These are phyloP conservation scores for Ctenopoma kingsleyae DNA, from an alignment of 2,797 vertebrate species.

Conservation along the genomic window DNA sequence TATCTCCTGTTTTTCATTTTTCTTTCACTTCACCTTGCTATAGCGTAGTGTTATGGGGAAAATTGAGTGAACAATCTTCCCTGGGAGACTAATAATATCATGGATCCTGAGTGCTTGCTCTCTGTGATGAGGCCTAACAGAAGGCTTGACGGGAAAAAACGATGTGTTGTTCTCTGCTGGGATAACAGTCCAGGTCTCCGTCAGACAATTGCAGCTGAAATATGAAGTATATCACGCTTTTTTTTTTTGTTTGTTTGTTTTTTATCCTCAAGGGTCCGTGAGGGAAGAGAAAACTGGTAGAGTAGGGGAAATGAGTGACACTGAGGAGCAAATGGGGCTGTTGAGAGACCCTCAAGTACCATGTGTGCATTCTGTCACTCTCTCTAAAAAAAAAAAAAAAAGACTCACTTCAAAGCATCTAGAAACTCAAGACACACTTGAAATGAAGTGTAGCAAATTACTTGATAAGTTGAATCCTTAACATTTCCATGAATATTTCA, in stretches of 20 bases:
- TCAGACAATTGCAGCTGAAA: slow-evolving; percentile 66
- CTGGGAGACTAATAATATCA: slow-evolving; percentile 82
- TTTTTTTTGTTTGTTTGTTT: slow-evolving; percentile 41
- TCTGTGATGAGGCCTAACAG: slow-evolving; percentile 79
- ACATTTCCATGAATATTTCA: slow-evolving; percentile 66
- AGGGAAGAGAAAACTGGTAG: slow-evolving; percentile 50
- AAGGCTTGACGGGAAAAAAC: slow-evolving; percentile 83
- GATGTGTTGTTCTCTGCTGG: slow-evolving; percentile 80
- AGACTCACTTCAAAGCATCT: slow-evolving; percentile 60
- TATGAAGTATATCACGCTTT: slow-evolving; percentile 78
- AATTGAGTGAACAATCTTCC: slow-evolving; percentile 78
- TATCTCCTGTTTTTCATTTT: slow-evolving; percentile 31
- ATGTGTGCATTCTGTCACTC: slow-evolving; percentile 47
- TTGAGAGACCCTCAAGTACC: slow-evolving; percentile 56
- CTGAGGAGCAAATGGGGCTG: slow-evolving; percentile 58
- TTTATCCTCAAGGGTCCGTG: slow-evolving; percentile 56
- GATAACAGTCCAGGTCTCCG: slow-evolving; percentile 66
- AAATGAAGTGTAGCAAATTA: slow-evolving; percentile 64
- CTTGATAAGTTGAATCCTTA: slow-evolving; percentile 60
- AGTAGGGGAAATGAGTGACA: slow-evolving; percentile 75
- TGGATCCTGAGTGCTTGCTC: slow-evolving; percentile 78
- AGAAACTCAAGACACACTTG: slow-evolving; percentile 66
- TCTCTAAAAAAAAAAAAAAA: slow-evolving; percentile 61
- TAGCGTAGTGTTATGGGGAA: slow-evolving; percentile 66
- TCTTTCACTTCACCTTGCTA: slow-evolving; percentile 43